These are phyloP conservation scores for Leucoraja ocellata DNA, from an alignment of 2,797 vertebrate species.

Conservation along the genomic window DNA sequence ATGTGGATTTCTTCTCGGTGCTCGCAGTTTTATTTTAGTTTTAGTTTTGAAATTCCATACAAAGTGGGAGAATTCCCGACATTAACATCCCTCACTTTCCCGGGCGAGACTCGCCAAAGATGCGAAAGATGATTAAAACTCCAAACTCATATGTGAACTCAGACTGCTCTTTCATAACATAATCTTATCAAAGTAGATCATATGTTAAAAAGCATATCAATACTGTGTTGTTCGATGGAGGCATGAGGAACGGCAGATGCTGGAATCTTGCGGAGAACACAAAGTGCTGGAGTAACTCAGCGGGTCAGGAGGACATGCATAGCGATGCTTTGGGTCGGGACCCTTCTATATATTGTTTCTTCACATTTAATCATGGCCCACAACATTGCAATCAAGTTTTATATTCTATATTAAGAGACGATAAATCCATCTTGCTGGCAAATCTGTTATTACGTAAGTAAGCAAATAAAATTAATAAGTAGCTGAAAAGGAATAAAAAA, in stretches of 20 bases:
- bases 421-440: conserved; percentile 12
- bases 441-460: conserved; percentile 5
- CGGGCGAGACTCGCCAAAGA: background rate
- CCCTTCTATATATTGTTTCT: background rate
- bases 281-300: too few relatives aligned
- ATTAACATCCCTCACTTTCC: background rate
- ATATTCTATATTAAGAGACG: background rate
- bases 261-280: too few relatives aligned
- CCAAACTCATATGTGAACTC: background rate
- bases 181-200: background rate
- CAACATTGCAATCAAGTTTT: background rate
- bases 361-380: conserved; percentile 21
- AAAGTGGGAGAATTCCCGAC: background rate
- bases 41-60: background rate
- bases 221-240: background rate
- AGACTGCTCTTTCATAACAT: background rate
- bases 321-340: too few relatives aligned
- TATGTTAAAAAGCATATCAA: background rate
- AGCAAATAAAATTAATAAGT: background rate
- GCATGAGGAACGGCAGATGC: too few relatives aligned
- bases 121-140: background rate
- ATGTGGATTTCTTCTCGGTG: too few relatives aligned
- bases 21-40: too few relatives aligned
- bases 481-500: background rate
- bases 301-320: too few relatives aligned